A percentile compares a stretch with the other conserved stretches of the same genome.
Evolutionary conservation across 35 echinoderm and acorn worm species (phyloP).

Genomic region (Chiridota heheva): DNA sequence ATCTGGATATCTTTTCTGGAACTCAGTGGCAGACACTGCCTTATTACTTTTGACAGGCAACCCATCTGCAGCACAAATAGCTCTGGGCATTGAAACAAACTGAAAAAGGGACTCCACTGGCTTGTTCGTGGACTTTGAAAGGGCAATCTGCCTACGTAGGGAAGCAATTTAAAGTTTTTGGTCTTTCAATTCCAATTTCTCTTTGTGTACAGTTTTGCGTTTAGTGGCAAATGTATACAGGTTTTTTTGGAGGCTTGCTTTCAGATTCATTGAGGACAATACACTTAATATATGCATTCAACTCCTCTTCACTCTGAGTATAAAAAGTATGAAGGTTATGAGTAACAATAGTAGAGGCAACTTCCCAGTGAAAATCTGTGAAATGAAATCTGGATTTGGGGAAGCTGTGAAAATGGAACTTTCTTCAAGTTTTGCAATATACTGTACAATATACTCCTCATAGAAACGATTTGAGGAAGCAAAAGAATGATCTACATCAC

Average conservation of each 20-base stretch:
- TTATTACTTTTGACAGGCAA: conserved; percentile 25
- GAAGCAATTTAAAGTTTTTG: conserved; percentile 37
- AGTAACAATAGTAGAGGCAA: background rate
- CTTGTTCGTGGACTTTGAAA: background rate
- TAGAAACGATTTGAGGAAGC: background rate
- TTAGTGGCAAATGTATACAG: conserved; percentile 14
- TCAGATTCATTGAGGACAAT: background rate
- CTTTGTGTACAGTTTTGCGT: conserved; percentile 5
- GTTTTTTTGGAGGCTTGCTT: background rate
- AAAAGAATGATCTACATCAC: too few species aligned
- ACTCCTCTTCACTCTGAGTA: conserved; percentile 1
- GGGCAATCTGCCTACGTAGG: conserved; percentile 15
- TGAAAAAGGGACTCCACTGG: conserved; percentile 17
- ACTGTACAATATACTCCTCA: too few species aligned
- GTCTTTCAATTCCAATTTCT: conserved; percentile 12
- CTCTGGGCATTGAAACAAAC: conserved; percentile 33
- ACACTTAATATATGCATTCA: conserved; percentile 34
- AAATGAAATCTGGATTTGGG: too few species aligned
- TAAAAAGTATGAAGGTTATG: conserved; percentile 15
- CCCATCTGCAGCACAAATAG: conserved; percentile 31
- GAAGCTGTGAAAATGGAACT: too few species aligned
- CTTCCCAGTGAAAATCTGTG: background rate
- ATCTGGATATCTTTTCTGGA: conserved; percentile 14
- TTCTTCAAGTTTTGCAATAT: background rate
- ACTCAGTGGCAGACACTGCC: background rate